These are phyloP conservation scores for Conops quadrifasciatus DNA, from an alignment of 2,888 invertebrate species.

Conservation along the genomic window DNA sequence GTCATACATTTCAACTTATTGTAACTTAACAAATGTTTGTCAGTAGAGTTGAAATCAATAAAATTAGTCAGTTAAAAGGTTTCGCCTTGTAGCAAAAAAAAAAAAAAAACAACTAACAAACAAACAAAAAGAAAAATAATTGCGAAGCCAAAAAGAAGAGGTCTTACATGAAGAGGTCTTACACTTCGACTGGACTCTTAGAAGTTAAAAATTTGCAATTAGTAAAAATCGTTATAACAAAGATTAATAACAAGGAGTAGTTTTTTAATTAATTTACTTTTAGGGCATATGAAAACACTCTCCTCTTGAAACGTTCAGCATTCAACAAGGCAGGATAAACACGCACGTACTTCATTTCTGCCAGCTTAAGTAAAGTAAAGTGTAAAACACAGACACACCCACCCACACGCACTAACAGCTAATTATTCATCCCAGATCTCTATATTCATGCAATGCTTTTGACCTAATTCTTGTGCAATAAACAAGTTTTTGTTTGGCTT, in stretches of 20 bases:
- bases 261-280: too few relatives aligned
- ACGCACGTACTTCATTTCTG: too few relatives aligned
- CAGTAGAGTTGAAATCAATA: too few relatives aligned
- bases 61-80: too few relatives aligned
- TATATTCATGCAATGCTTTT: constrained; percentile 7
- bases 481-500: constrained; percentile 3
- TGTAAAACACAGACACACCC: background rate
- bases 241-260: background rate
- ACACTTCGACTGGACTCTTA: background rate
- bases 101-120: background rate
- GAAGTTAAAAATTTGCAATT: background rate
- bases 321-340: too few relatives aligned
- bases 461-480: background rate
- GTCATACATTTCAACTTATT: too few relatives aligned
- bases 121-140: background rate
- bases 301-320: too few relatives aligned
- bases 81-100: background rate
- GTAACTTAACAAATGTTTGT: too few relatives aligned
- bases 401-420: background rate
- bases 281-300: too few relatives aligned
- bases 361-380: background rate
- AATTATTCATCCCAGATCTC: background rate
- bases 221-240: background rate
- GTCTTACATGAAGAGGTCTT: background rate
- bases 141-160: too few relatives aligned